Evolutionary conservation across 2,888 invertebrate species (phyloP).

Genomic region (Patella caerulea): DNA sequence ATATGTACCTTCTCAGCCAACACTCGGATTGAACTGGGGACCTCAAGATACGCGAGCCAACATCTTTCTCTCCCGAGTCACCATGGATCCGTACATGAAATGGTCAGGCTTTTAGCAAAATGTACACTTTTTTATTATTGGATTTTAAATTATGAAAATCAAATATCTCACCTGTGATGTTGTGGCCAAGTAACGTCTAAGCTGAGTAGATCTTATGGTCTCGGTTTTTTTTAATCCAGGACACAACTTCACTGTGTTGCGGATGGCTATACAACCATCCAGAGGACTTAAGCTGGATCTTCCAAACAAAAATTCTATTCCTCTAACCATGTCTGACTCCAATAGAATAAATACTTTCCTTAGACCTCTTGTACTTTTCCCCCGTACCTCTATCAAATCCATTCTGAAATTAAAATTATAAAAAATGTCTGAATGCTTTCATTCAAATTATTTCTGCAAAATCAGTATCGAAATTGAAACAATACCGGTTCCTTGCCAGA

Average conservation of each 20-base stretch:
- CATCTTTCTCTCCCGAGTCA: no score
- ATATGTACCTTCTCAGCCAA: no score
- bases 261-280: slow-evolving; percentile 20
- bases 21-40: no score
- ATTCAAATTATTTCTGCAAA: no score
- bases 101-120: no score
- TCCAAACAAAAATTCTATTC: background rate
- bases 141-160: background rate
- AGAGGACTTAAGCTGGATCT: background rate
- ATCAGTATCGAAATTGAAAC: no score
- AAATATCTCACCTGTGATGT: slow-evolving; percentile 15
- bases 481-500: no score
- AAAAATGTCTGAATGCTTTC: background rate
- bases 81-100: no score
- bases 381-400: slow-evolving; percentile 19
- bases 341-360: slow-evolving; percentile 9
- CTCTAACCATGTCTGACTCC: background rate
- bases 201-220: slow-evolving; percentile 26
- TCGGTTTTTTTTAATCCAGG: slow-evolving; percentile 22
- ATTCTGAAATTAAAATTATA: background rate
- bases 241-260: slow-evolving; percentile 16
- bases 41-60: no score
- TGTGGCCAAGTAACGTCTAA: slow-evolving; percentile 36
- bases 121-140: no score
- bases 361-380: slow-evolving; percentile 1